phyloP scores from a whole-genome alignment of 1,140 invertebrate genomes.

The Drosophila punjabiensis region DNA sequence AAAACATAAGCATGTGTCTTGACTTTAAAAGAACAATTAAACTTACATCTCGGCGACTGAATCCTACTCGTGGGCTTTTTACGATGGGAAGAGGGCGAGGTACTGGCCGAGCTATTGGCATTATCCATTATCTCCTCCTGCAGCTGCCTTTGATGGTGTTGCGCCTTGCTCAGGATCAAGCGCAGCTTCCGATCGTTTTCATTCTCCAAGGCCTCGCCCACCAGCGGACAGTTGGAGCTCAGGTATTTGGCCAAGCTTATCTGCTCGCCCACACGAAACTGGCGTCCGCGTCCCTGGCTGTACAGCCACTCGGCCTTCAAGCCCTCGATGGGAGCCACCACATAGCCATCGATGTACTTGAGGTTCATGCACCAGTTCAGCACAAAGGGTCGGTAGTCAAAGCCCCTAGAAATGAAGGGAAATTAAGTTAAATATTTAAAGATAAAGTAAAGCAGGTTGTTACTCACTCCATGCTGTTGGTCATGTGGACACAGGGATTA shows the following conservation, averaged over 20 bases:
- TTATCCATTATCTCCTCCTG: constrained; percentile 88
- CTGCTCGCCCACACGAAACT: constrained; percentile 95
- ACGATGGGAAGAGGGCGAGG: constrained; percentile 80
- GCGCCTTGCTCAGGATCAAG: constrained; percentile 94
- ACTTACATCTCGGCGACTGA: constrained; percentile 80
- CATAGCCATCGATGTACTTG: constrained; percentile 94
- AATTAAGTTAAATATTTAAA: not conserved
- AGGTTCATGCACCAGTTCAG: constrained; percentile 97
- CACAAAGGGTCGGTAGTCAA: constrained; percentile 96
- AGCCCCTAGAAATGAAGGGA: constrained; percentile 88
- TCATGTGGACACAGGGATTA: constrained; percentile 90
- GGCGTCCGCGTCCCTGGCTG: constrained; percentile 95
- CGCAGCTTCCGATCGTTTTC: constrained; percentile 94
- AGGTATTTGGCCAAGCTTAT: constrained; percentile 93
- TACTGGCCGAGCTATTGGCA: constrained; percentile 75
- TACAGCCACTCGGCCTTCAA: constrained; percentile 98
- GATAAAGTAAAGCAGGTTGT: not conserved
- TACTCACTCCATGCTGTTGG: constrained; percentile 72
- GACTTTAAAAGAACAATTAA: not conserved
- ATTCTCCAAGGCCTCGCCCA: constrained; percentile 91
- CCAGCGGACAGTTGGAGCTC: constrained; percentile 90
- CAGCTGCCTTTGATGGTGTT: constrained; percentile 94
- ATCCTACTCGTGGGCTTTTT: constrained; percentile 82
- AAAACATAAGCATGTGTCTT: constrained; percentile 5
- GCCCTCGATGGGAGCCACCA: constrained; percentile 95